Conservation (phyloP, 2,113 vertebrate species). For the Amphiprion ocellaris region DNA sequence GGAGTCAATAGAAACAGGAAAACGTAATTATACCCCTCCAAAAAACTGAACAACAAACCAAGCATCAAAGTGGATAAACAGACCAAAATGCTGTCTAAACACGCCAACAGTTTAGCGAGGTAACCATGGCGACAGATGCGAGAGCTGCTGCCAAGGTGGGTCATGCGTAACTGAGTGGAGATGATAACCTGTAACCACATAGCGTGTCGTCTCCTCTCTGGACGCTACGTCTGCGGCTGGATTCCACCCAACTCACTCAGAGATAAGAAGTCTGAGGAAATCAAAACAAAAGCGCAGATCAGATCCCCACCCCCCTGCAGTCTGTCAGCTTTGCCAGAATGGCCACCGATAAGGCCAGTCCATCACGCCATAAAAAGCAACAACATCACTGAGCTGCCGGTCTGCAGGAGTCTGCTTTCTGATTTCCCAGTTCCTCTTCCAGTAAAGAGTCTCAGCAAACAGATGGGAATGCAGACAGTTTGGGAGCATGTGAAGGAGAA, state of each 20-base stretch:
- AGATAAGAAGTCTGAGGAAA: slow-evolving; percentile 78
- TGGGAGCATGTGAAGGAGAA: slow-evolving; percentile 7
- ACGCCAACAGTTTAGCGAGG: slow-evolving; percentile 32
- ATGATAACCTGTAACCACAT: slow-evolving; percentile 77
- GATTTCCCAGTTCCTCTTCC: slow-evolving; percentile 22
- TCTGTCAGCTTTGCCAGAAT: slow-evolving; percentile 79
- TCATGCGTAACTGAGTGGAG: slow-evolving; percentile 65
- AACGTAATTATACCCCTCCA: background rate
- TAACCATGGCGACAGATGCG: slow-evolving; percentile 52
- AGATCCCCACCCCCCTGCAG: slow-evolving; percentile 63
- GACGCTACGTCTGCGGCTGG: slow-evolving; percentile 66
- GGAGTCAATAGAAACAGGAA: background rate
- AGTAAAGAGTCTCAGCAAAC: slow-evolving; percentile 18
- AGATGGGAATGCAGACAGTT: slow-evolving; percentile 9
- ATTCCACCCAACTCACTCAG: slow-evolving; percentile 66
- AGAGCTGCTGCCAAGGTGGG: slow-evolving; percentile 57
- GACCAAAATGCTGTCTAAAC: slow-evolving; percentile 2
- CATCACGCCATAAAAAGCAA: slow-evolving; percentile 72
- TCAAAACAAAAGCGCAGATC: slow-evolving; percentile 82
- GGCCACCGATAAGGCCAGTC: slow-evolving; percentile 74
- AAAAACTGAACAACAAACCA: background rate
- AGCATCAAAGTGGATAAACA: slow-evolving; percentile 15
- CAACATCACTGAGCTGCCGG: slow-evolving; percentile 51
- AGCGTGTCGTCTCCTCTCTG: slow-evolving; percentile 75
- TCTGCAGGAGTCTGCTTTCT: slow-evolving; percentile 46